Percentiles rank a stretch among this genome's conserved stretches.
Evolutionary conservation across 2,113 vertebrate genomes (phyloP).

Genomic region (Cygnus buccinator): DNA sequence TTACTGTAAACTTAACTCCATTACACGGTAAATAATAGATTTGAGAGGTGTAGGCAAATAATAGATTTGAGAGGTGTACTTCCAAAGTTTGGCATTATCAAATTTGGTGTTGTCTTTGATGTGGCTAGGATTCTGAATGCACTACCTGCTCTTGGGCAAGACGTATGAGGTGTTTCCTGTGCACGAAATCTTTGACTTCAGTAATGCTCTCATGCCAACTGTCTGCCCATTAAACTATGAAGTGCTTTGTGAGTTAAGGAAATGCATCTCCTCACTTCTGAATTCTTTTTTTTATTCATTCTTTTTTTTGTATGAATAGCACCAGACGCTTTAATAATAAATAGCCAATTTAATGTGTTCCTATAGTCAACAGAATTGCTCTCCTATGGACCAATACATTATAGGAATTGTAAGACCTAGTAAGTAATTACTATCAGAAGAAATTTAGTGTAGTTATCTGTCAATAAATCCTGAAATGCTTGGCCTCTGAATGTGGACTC

Average conservation of each 20-base stretch:
- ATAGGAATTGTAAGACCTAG: background rate
- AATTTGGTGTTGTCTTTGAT: background rate
- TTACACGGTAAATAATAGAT: background rate
- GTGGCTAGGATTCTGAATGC: background rate
- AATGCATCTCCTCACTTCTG: background rate
- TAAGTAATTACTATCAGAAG: background rate
- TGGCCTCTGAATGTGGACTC: background rate
- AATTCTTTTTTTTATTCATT: background rate
- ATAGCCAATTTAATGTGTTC: background rate
- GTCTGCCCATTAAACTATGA: background rate
- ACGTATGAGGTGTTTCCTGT: accelerated
- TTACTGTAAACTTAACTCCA: background rate
- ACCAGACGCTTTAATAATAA: background rate
- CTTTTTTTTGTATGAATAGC: background rate
- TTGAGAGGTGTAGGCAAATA: background rate
- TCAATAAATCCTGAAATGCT: background rate
- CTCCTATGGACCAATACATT: background rate
- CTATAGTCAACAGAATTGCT: background rate
- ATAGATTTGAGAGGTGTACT: background rate
- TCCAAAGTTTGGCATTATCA: background rate
- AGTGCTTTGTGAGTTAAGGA: background rate
- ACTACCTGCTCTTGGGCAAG: background rate
- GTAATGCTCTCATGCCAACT: background rate
- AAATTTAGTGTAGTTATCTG: background rate
- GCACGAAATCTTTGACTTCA: background rate